Evolutionary conservation across 2,113 vertebrate species (phyloP).

Genomic region (Glareola pratincola): DNA sequence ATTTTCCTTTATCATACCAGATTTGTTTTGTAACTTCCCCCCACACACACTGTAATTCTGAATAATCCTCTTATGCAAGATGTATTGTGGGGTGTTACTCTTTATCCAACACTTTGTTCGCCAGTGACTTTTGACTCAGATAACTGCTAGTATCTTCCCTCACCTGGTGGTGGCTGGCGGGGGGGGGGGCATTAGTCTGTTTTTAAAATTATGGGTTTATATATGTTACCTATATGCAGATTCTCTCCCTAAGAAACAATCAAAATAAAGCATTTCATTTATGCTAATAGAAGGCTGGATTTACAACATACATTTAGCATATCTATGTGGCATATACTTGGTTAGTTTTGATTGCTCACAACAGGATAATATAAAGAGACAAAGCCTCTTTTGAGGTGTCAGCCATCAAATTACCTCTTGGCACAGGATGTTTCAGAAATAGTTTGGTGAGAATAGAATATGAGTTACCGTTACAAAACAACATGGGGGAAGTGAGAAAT

Average conservation of each 20-base stretch:
- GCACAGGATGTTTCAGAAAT: background rate
- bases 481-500: rapidly evolving
- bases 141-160: background rate
- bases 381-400: background rate
- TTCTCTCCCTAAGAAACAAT: background rate
- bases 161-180: background rate
- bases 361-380: background rate
- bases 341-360: background rate
- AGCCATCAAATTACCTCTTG: background rate
- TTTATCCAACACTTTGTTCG: background rate
- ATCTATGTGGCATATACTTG: background rate
- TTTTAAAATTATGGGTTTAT: background rate
- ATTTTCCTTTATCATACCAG: background rate
- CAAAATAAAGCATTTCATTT: rapidly evolving
- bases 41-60: background rate
- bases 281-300: background rate
- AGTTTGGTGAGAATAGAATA: background rate
- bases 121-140: background rate
- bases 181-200: rapidly evolving
- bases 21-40: background rate
- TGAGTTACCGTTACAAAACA: background rate
- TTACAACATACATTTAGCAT: background rate
- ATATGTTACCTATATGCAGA: background rate
- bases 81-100: background rate
- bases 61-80: background rate